A percentile compares a stretch with the other conserved stretches of the same genome.
phyloP scores from a whole-genome alignment of 1,140 invertebrate species.

The Neodiprion pinetum region DNA sequence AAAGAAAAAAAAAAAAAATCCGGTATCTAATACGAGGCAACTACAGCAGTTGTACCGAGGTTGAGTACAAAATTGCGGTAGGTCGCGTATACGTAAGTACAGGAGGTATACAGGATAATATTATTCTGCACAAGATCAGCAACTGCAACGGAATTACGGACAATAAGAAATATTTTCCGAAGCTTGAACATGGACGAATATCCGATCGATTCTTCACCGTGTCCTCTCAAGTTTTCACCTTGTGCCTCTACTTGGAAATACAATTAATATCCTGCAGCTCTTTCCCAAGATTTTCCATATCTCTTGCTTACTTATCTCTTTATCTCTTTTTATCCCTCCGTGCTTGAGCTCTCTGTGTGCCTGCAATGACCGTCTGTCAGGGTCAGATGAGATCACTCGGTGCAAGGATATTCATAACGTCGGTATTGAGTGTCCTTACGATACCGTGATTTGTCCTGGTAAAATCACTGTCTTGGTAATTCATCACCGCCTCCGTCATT shows the following conservation, averaged over 20 bases:
- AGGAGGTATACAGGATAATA: background rate
- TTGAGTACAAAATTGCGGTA: conserved; percentile 1
- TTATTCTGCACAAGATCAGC: background rate
- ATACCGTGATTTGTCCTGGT: background rate
- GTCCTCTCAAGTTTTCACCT: too few species aligned
- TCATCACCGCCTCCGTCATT: background rate
- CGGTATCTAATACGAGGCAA: too few species aligned
- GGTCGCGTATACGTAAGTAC: background rate
- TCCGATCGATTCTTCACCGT: too few species aligned
- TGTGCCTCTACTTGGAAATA: too few species aligned
- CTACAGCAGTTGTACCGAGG: background rate
- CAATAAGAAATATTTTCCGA: too few species aligned
- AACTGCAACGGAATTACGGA: too few species aligned
- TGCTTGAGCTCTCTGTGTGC: background rate
- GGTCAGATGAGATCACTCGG: conserved; percentile 49
- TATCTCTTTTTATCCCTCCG: too few species aligned
- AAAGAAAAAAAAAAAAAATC: too few species aligned
- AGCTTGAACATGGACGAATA: too few species aligned
- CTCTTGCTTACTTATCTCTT: too few species aligned
- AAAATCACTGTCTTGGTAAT: background rate
- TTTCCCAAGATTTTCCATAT: too few species aligned
- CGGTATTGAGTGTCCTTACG: background rate
- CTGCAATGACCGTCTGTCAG: conserved; percentile 39
- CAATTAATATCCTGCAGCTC: too few species aligned
- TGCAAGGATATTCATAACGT: conserved; percentile 36